phyloP scores from a whole-genome alignment of 2,888 invertebrate species.

The Abrostola tripartita region DNA sequence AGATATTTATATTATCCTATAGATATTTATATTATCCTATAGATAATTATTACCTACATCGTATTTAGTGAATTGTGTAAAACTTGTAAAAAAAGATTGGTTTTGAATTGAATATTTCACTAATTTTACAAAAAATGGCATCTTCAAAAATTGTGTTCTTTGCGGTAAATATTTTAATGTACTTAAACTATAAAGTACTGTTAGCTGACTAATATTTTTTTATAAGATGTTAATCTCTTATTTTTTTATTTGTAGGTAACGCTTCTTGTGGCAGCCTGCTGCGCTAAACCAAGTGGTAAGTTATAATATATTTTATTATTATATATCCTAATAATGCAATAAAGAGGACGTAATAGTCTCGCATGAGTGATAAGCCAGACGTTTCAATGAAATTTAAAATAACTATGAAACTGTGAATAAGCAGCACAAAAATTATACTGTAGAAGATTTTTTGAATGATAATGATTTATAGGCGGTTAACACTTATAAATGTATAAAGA shows the following conservation, averaged over 20 bases:
- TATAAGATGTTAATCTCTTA: background rate
- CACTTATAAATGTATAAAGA: too few relatives aligned
- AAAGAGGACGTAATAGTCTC: background rate
- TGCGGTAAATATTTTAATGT: slow-evolving; percentile 17
- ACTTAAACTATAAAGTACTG: background rate
- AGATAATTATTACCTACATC: background rate
- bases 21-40: too few relatives aligned
- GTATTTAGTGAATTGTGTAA: background rate
- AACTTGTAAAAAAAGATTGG: background rate
- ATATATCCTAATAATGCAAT: background rate
- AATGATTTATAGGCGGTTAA: too few relatives aligned
- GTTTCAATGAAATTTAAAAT: too few relatives aligned
- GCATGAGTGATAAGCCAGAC: too few relatives aligned
- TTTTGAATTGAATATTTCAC: slow-evolving; percentile 7
- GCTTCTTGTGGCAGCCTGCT: slow-evolving; percentile 12
- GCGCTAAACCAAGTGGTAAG: slow-evolving; percentile 35
- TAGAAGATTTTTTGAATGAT: too few relatives aligned
- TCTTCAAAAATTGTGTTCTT: slow-evolving; percentile 12
- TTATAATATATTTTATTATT: slow-evolving; percentile 2
- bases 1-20: too few relatives aligned
- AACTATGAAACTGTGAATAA: too few relatives aligned
- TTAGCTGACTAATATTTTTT: background rate
- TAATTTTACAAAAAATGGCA: slow-evolving; percentile 35
- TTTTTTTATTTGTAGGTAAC: slow-evolving; percentile 20
- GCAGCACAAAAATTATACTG: too few relatives aligned